These are phyloP conservation scores for Phycodurus eques DNA, from an alignment of 2,113 vertebrate species.

Conservation along the genomic window DNA sequence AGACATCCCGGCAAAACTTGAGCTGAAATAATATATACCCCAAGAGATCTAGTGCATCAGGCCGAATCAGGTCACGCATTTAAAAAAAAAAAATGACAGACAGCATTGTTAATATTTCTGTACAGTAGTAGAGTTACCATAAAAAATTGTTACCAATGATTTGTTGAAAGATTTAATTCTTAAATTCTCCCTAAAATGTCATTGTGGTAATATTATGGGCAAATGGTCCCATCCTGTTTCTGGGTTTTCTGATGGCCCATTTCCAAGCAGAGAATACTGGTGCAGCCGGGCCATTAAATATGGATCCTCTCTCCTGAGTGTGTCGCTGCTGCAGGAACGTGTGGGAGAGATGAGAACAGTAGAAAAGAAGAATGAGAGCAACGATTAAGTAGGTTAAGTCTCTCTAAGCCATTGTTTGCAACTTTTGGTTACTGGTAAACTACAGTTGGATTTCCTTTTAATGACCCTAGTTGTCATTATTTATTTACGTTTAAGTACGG, in stretches of 20 bases:
- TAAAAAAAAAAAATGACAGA: neutral
- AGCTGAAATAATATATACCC: neutral
- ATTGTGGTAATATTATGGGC: conserved; percentile 21
- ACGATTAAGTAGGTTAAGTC: neutral
- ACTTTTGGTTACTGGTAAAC: neutral
- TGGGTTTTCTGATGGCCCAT: conserved; percentile 41
- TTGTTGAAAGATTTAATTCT: conserved; percentile 1
- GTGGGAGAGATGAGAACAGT: conserved; percentile 7
- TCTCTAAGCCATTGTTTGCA: conserved; percentile 11
- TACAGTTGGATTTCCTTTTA: too few species aligned
- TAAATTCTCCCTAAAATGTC: conserved; percentile 21
- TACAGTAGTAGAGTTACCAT: neutral
- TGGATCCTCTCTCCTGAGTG: conserved; percentile 42
- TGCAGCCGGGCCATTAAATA: conserved; percentile 51
- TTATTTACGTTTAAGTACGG: too few species aligned
- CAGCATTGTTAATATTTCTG: neutral
- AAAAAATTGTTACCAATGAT: neutral
- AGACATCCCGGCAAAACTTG: neutral
- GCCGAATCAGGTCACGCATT: neutral
- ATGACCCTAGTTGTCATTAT: too few species aligned
- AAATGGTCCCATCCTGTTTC: conserved; percentile 8
- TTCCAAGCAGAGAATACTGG: conserved; percentile 36
- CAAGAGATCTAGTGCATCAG: neutral
- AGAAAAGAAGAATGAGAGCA: conserved; percentile 14
- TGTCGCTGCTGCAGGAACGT: conserved; percentile 32